phyloP scores from a whole-genome alignment of 2,113 vertebrate genomes.

The Tricholaema leucomelas region DNA sequence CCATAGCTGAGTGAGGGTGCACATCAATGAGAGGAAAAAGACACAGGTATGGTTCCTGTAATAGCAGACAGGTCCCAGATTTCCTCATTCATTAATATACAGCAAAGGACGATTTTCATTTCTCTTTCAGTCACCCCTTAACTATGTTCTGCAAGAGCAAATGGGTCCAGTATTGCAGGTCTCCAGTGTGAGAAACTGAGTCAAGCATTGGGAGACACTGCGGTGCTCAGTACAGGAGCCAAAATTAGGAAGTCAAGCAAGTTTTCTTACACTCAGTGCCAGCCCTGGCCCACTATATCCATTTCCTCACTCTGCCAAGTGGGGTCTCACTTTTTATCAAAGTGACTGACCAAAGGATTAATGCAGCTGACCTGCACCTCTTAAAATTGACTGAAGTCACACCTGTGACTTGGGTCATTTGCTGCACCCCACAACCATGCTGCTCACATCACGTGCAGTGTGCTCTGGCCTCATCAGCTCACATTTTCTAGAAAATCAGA shows the following conservation, averaged over 20 bases:
- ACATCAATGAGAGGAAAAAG: not conserved
- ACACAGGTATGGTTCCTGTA: not conserved
- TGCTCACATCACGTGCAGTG: rapidly evolving
- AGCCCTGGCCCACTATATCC: not conserved
- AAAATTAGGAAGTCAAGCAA: not conserved
- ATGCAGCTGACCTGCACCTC: not conserved
- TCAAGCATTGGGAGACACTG: not conserved
- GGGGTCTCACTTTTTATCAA: not conserved
- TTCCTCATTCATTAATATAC: not conserved
- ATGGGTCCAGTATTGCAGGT: not conserved
- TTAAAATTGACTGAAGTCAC: not conserved
- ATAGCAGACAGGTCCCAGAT: not conserved
- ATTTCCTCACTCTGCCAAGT: not conserved
- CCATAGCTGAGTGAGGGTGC: not conserved
- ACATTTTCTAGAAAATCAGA: not conserved
- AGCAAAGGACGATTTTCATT: not conserved
- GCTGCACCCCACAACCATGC: too few species aligned
- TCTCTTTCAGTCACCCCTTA: not conserved
- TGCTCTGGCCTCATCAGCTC: not conserved
- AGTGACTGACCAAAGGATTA: not conserved
- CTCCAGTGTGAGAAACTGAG: not conserved
- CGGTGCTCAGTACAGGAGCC: not conserved
- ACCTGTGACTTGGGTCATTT: too few species aligned
- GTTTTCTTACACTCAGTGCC: not conserved
- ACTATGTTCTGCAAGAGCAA: not conserved